phyloP scores from a whole-genome alignment of 2,113 vertebrate genomes.

The Actenoides hombroni region DNA sequence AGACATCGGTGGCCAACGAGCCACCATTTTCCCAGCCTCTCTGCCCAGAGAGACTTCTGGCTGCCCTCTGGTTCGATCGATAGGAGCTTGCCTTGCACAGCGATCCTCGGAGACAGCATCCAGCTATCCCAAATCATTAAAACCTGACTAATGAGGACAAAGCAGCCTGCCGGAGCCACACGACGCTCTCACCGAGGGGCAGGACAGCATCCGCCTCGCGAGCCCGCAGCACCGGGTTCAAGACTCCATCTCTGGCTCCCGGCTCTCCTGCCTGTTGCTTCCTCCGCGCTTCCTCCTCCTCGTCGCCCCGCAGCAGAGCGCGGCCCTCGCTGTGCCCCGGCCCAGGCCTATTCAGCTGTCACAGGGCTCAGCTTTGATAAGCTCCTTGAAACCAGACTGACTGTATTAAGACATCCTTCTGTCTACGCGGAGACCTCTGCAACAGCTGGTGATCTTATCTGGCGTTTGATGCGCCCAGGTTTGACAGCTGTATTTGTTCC shows the following conservation, averaged over 20 bases:
- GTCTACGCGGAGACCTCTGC: slow-evolving; percentile 65
- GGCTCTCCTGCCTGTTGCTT: slow-evolving; percentile 58
- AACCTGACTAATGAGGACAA: slow-evolving; percentile 65
- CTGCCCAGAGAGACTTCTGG: not conserved
- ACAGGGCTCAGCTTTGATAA: slow-evolving; percentile 62
- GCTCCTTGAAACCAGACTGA: slow-evolving; percentile 47
- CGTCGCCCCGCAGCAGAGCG: not conserved
- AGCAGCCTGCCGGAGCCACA: slow-evolving; percentile 17
- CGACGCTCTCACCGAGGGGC: not conserved
- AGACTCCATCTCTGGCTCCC: not conserved
- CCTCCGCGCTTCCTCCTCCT: not conserved
- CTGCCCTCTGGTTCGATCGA: slow-evolving; percentile 46
- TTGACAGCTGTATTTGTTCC: slow-evolving; percentile 79
- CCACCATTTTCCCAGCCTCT: not conserved
- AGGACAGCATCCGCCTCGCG: not conserved
- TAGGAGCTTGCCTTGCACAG: slow-evolving; percentile 36
- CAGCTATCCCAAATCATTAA: slow-evolving; percentile 64
- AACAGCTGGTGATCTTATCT: slow-evolving; percentile 78
- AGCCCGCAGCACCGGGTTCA: not conserved
- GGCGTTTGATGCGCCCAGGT: slow-evolving; percentile 67
- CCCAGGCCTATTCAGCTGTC: slow-evolving; percentile 67
- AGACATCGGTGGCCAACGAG: not conserved
- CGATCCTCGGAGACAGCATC: slow-evolving; percentile 26
- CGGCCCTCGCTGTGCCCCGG: not conserved
- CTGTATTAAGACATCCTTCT: slow-evolving; percentile 71